Conservation (phyloP, 2,797 vertebrate species). For the Podarcis siculus region DNA sequence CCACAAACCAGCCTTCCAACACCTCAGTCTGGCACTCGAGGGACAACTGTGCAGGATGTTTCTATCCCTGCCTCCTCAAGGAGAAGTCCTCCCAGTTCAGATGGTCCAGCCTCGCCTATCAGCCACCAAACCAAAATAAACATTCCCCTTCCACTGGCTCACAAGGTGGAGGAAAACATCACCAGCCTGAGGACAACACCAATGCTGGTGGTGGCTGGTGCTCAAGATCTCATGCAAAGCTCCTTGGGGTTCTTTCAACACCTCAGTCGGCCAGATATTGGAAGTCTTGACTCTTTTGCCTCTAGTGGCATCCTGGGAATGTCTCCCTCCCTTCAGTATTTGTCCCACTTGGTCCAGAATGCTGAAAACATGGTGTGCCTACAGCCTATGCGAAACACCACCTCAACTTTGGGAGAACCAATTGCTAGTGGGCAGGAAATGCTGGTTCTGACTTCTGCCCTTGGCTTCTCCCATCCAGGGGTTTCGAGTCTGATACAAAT, state of each 20-base stretch:
- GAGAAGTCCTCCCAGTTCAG: not conserved
- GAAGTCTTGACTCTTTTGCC: not conserved
- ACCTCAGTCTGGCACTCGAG: not conserved
- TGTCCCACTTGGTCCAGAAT: slow-evolving; percentile 47
- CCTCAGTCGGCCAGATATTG: fast-evolving
- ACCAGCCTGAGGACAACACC: not conserved
- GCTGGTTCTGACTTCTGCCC: slow-evolving; percentile 25
- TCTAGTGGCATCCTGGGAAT: fast-evolving
- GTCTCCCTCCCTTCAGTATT: not conserved
- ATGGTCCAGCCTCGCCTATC: not conserved
- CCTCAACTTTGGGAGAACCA: not conserved
- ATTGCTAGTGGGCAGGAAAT: not conserved
- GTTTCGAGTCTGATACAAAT: fast-evolving
- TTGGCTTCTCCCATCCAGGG: not conserved
- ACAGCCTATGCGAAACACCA: slow-evolving; percentile 36
- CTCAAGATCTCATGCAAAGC: not conserved
- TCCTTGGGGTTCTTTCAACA: slow-evolving; percentile 1
- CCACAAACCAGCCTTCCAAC: not conserved
- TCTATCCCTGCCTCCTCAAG: not conserved
- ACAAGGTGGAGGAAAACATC: fast-evolving
- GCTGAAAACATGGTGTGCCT: slow-evolving; percentile 47
- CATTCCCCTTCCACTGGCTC: not conserved
- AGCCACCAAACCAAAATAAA: not conserved
- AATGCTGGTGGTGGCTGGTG: fast-evolving
- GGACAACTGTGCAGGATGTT: not conserved